Conservation (phyloP, 2,113 vertebrate species). For the Paramisgurnus dabryanus region DNA sequence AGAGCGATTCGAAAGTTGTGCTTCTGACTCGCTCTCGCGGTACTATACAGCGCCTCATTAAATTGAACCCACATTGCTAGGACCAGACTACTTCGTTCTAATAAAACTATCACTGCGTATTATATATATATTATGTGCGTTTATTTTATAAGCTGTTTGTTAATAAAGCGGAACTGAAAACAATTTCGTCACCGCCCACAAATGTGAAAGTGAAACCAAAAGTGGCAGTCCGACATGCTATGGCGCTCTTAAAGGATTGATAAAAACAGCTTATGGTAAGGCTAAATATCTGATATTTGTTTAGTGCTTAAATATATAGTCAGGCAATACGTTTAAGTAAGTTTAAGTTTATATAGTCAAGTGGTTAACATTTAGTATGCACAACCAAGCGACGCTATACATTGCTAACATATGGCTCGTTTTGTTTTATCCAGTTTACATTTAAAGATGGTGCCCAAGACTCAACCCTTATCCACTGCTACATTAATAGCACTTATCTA, state of each 20-base stretch:
- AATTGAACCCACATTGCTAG: no score
- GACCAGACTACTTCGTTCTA: neutral
- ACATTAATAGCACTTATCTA: slow-evolving; percentile 4
- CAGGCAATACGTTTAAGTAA: no score
- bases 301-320: neutral
- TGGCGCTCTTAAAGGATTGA: no score
- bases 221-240: neutral
- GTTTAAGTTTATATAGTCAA: neutral
- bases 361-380: neutral
- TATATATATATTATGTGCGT: neutral
- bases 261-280: neutral
- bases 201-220: slow-evolving; percentile 40
- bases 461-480: neutral
- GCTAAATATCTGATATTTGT: neutral
- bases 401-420: neutral
- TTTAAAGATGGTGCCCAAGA: slow-evolving; percentile 7
- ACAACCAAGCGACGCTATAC: neutral
- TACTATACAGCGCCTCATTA: no score
- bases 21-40: no score
- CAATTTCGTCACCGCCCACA: neutral
- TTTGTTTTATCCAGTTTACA: slow-evolving; percentile 1
- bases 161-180: neutral
- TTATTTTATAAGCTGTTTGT: neutral
- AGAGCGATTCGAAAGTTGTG: no score
- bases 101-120: neutral